Conservation (phyloP, 2,797 vertebrate genomes). For the Tokudaia muenninki region DNA sequence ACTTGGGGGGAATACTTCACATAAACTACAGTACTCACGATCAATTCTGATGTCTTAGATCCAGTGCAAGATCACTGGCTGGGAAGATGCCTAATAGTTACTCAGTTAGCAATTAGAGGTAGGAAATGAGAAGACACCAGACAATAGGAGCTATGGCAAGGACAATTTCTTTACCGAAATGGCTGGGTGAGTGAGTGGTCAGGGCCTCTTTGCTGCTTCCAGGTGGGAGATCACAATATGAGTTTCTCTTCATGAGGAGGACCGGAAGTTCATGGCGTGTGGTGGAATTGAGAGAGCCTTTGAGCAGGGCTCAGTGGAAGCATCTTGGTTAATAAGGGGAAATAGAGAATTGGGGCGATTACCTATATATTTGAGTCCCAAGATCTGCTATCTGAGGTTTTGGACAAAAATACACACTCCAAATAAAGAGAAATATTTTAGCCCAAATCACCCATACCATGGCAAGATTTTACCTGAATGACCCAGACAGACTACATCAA, state of each 20-base stretch:
- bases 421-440: conserved; percentile 54
- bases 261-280: neutral
- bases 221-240: neutral
- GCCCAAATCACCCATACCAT: neutral
- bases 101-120: neutral
- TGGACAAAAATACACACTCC: conserved; percentile 43
- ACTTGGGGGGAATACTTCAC: neutral
- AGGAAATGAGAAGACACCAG: neutral
- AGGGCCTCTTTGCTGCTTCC: neutral
- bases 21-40: neutral
- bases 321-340: conserved; percentile 37
- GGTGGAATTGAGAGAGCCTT: neutral
- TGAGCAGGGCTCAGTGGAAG: neutral
- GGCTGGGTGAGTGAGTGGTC: neutral
- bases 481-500: conserved; percentile 52
- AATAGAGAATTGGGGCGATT: conserved; percentile 44
- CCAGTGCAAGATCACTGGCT: neutral
- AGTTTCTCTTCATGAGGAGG: neutral
- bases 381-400: neutral
- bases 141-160: neutral
- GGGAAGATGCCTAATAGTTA: neutral
- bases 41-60: neutral
- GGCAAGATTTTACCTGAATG: conserved; percentile 56
- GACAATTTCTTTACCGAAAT: neutral
- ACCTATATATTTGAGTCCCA: neutral